These are phyloP conservation scores for Sicus ferrugineus DNA, from an alignment of 2,888 invertebrate genomes.

Conservation along the genomic window DNA sequence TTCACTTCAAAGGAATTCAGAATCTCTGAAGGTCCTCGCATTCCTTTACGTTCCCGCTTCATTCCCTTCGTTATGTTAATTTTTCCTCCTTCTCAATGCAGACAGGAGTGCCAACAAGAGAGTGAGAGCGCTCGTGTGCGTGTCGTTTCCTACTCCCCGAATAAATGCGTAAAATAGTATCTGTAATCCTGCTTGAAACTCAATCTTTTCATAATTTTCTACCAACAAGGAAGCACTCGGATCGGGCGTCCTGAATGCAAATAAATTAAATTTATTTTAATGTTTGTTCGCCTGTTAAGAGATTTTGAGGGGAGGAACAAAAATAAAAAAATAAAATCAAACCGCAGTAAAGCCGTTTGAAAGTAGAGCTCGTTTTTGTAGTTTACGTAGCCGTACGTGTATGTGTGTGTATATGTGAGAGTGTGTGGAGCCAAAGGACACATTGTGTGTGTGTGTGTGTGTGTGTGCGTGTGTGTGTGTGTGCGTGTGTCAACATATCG, in stretches of 20 bases:
- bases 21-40: too few species aligned
- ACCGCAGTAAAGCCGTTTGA: slow-evolving; percentile 17
- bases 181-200: slow-evolving; percentile 53
- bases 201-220: slow-evolving; percentile 55
- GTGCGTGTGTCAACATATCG: slow-evolving; percentile 23
- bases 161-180: slow-evolving; percentile 56
- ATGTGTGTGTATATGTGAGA: not conserved
- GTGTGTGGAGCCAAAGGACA: not conserved
- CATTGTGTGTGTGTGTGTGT: slow-evolving; percentile 14
- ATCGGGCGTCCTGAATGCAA: slow-evolving; percentile 2
- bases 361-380: too few species aligned
- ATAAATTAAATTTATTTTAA: slow-evolving; percentile 56
- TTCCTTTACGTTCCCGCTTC: too few species aligned
- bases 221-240: not conserved
- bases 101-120: too few species aligned
- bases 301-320: slow-evolving; percentile 45
- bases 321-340: not conserved
- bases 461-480: slow-evolving; percentile 50
- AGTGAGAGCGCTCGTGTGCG: not conserved
- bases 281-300: slow-evolving; percentile 48
- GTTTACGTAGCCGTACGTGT: not conserved
- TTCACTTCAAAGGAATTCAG: too few species aligned
- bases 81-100: not conserved
- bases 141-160: not conserved
- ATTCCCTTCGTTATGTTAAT: not conserved